Conservation (phyloP, 2,797 vertebrate species). For the Macropus fuliginosus region DNA sequence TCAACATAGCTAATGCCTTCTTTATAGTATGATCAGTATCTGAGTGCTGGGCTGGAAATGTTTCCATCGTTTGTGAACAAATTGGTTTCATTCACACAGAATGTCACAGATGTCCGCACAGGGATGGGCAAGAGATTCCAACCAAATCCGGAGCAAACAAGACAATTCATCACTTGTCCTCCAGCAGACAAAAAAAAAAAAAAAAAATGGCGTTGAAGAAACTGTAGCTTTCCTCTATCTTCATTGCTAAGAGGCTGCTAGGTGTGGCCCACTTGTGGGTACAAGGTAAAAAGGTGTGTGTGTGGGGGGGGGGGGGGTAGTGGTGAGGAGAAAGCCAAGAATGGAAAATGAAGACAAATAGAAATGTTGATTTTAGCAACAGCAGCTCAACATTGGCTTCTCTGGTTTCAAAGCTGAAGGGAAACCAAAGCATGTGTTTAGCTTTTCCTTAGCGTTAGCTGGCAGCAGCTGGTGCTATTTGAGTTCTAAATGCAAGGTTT, state of each 20-base stretch:
- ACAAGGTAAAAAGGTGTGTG: background rate
- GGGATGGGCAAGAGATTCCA: background rate
- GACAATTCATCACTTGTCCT: background rate
- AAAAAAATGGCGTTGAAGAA: background rate
- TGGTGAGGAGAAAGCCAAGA: background rate
- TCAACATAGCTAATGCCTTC: conserved; percentile 79
- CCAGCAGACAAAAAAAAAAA: background rate
- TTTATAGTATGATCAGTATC: conserved; percentile 70
- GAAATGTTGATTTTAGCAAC: conserved; percentile 1
- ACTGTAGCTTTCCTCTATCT: background rate
- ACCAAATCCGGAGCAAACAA: conserved; percentile 1
- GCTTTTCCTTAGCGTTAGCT: background rate
- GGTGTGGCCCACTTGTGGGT: too few relatives aligned
- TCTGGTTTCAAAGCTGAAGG: conserved; percentile 12
- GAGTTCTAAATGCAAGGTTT: background rate
- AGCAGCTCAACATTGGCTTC: background rate
- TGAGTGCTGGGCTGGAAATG: conserved; percentile 66
- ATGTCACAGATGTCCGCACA: background rate
- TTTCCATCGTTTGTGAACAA: conserved; percentile 56
- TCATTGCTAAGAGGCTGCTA: background rate
- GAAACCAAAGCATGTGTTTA: background rate
- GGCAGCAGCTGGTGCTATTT: background rate
- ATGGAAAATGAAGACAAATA: background rate
- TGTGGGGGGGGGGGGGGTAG: background rate
- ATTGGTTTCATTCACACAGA: conserved; percentile 64